Conservation (phyloP, 2,888 invertebrate species). For the Catocala sponsa region DNA sequence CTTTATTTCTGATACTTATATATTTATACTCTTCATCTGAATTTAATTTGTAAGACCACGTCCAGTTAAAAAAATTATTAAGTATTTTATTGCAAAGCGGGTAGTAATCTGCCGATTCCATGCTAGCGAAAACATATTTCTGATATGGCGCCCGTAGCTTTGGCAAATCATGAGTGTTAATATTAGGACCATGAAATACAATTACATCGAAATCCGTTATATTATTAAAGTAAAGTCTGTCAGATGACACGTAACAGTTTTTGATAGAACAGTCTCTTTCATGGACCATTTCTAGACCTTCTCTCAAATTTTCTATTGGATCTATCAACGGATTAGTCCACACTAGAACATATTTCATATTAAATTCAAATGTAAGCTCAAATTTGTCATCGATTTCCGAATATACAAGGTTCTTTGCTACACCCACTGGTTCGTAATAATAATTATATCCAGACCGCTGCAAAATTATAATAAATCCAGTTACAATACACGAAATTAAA, state of each 20-base stretch:
- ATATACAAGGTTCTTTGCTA: no score
- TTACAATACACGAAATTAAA: no score
- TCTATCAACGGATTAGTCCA: slow-evolving; percentile 63
- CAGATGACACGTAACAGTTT: slow-evolving; percentile 68
- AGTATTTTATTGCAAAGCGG: slow-evolving; percentile 53
- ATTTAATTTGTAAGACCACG: slow-evolving; percentile 65
- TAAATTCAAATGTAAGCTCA: not conserved
- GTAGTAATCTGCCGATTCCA: slow-evolving; percentile 63
- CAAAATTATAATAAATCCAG: no score
- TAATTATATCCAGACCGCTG: no score
- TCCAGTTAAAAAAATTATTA: slow-evolving; percentile 65
- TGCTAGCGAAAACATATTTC: slow-evolving; percentile 64
- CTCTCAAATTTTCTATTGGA: slow-evolving; percentile 55
- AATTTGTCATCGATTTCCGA: no score
- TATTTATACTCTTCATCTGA: slow-evolving; percentile 63
- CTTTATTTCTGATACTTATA: slow-evolving; percentile 52
- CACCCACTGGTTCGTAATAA: no score
- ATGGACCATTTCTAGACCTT: slow-evolving; percentile 59
- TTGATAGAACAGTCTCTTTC: slow-evolving; percentile 59
- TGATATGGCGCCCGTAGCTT: slow-evolving; percentile 57
- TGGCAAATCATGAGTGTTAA: slow-evolving; percentile 48
- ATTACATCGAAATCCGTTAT: slow-evolving; percentile 64
- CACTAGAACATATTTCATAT: slow-evolving; percentile 63
- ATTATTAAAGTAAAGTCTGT: slow-evolving; percentile 53
- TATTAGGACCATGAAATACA: slow-evolving; percentile 64